A percentile compares a stretch with the other conserved stretches of the same genome.
Evolutionary conservation across 1,140 invertebrate genomes (phyloP).

Genomic region (Pachypeltis micranthus): DNA sequence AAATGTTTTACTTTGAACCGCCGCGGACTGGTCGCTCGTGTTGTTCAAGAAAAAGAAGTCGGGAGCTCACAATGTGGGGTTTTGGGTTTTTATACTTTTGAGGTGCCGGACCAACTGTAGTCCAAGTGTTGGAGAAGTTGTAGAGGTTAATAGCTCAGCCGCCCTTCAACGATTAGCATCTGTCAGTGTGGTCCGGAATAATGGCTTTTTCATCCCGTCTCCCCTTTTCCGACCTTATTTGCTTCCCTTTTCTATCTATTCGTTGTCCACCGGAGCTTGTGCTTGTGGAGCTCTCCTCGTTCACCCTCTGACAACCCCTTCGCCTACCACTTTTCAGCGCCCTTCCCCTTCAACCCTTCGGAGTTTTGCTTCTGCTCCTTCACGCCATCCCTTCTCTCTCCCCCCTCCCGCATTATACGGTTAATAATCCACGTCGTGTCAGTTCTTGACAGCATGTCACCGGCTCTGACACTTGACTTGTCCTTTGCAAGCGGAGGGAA

Average conservation of each 20-base stretch:
- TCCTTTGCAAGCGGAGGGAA: background rate
- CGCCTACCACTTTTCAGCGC: conserved; percentile 1
- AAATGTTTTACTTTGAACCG: no score
- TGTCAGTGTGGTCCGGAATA: background rate
- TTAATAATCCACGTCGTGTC: conserved; percentile 3
- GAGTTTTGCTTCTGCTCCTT: background rate
- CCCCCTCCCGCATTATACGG: background rate
- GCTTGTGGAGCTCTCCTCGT: background rate
- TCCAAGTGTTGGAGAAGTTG: background rate
- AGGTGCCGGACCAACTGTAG: no score
- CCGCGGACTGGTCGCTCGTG: no score
- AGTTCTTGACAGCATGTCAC: conserved; percentile 3
- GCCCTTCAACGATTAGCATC: conserved; percentile 4
- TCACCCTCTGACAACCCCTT: background rate
- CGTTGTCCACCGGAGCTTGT: background rate
- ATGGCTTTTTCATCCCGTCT: background rate
- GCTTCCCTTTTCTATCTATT: background rate
- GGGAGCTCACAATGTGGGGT: no score
- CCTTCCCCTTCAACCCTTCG: background rate
- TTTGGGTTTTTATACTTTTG: no score
- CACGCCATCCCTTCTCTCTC: background rate
- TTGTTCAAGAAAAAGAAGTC: no score
- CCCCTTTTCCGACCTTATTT: background rate
- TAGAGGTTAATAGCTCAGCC: background rate
- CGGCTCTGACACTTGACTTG: conserved; percentile 6